Conservation (phyloP, 2,888 invertebrate genomes). For the Drosophila formosana region DNA sequence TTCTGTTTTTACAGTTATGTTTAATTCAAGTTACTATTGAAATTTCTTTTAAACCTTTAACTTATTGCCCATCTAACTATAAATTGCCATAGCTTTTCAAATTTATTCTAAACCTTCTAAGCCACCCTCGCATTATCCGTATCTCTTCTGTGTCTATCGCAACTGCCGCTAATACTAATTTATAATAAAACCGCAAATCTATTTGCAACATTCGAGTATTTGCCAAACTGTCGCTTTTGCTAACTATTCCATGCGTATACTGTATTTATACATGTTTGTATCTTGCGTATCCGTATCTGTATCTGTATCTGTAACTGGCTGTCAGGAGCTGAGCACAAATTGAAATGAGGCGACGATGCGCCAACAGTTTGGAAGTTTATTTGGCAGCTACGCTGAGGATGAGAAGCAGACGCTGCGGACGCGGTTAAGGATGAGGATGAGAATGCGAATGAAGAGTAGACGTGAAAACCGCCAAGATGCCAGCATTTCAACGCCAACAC, state of each 20-base stretch:
- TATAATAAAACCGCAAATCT: conserved; percentile 35
- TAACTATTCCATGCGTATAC: conserved; percentile 36
- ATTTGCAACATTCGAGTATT: conserved; percentile 29
- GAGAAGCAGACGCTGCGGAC: background rate
- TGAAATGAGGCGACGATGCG: conserved; percentile 71
- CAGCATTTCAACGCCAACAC: conserved; percentile 62
- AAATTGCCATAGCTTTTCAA: too few relatives aligned
- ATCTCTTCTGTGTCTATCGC: conserved; percentile 1
- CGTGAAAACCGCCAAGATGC: conserved; percentile 42
- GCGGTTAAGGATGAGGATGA: conserved; percentile 6
- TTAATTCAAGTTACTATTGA: too few relatives aligned
- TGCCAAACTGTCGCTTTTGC: conserved; percentile 32
- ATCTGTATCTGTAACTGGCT: conserved; percentile 52
- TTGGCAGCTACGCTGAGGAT: conserved; percentile 59
- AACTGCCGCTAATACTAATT: conserved; percentile 31
- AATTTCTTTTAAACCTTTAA: too few relatives aligned
- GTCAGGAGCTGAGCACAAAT: conserved; percentile 56
- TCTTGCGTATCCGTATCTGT: conserved; percentile 24
- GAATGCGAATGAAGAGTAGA: conserved; percentile 21
- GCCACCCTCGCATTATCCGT: conserved; percentile 14
- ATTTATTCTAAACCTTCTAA: background rate
- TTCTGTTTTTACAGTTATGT: too few relatives aligned
- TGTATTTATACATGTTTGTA: too few relatives aligned
- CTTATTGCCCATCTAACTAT: background rate
- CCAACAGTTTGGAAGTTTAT: conserved; percentile 77